Conservation (phyloP, 2,797 vertebrate genomes). For the Anguilla obscura region DNA sequence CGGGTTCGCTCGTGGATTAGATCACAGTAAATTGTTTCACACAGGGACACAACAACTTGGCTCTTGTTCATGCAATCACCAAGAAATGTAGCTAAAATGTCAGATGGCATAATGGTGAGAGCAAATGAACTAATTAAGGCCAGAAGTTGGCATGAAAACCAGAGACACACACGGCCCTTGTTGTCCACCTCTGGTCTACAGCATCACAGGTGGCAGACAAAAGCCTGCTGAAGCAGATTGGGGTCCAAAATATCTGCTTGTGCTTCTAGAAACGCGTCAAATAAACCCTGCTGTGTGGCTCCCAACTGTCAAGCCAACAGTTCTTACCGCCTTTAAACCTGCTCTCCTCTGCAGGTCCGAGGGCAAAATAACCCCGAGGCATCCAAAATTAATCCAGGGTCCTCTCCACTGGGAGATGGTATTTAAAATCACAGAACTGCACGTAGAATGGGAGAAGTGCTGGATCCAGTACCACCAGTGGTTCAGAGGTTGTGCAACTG, state of each 20-base stretch:
- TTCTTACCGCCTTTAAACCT: not conserved
- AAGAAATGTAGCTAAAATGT: too few relatives aligned
- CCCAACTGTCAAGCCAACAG: not conserved
- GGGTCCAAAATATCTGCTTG: not conserved
- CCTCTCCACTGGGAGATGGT: not conserved
- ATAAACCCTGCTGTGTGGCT: not conserved
- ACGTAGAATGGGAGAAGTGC: not conserved
- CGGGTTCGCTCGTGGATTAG: too few relatives aligned
- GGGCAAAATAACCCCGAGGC: not conserved
- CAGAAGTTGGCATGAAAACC: too few relatives aligned
- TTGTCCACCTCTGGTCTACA: not conserved
- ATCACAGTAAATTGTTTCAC: too few relatives aligned
- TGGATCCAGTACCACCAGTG: not conserved
- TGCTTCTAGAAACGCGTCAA: not conserved
- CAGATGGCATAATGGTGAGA: too few relatives aligned
- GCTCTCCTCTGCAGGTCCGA: not conserved
- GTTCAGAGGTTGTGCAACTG: not conserved
- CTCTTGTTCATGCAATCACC: too few relatives aligned
- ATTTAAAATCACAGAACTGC: not conserved
- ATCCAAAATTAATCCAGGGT: not conserved
- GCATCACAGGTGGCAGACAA: not conserved
- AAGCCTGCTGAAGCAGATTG: not conserved
- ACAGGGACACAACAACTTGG: too few relatives aligned
- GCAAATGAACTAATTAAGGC: too few relatives aligned
- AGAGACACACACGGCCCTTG: too few relatives aligned